Percentiles rank a stretch among this genome's conserved stretches.
phyloP scores from a whole-genome alignment of 2,113 vertebrate species.

The Chlorodrepanis virens region DNA sequence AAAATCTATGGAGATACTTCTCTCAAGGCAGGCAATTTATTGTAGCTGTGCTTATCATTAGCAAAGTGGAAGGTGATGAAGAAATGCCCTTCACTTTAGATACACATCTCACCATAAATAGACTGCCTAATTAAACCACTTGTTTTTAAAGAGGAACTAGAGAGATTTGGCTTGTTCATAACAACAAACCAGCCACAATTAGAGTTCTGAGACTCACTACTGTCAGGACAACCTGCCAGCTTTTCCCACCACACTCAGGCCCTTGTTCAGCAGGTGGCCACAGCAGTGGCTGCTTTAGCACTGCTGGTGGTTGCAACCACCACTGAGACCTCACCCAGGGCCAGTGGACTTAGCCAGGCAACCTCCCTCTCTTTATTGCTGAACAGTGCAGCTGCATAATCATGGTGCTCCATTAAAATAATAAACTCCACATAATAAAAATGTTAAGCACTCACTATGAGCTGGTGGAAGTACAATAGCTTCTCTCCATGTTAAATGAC shows the following conservation, averaged over 20 bases:
- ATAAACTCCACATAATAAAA: constrained; percentile 25
- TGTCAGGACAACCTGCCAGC: not conserved
- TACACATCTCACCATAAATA: constrained; percentile 11
- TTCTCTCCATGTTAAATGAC: not conserved
- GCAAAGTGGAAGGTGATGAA: not conserved
- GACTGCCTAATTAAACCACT: not conserved
- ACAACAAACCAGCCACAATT: not conserved
- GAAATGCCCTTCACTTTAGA: constrained; percentile 17
- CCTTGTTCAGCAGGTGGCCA: not conserved
- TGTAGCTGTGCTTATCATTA: not conserved
- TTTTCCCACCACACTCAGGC: not conserved
- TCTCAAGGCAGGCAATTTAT: not conserved
- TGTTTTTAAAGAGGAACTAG: not conserved
- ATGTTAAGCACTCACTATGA: not conserved
- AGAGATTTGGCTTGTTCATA: not conserved
- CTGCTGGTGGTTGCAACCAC: not conserved
- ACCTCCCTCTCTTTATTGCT: not conserved
- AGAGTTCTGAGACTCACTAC: not conserved
- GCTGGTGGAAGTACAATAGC: not conserved
- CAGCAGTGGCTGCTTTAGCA: not conserved
- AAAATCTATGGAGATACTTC: not conserved
- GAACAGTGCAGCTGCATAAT: not conserved
- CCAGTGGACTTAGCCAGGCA: not conserved
- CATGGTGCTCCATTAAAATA: constrained; percentile 39
- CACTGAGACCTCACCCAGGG: not conserved